Evolutionary conservation across 2,797 vertebrate genomes (phyloP).

Genomic region (Harpagifer antarcticus): DNA sequence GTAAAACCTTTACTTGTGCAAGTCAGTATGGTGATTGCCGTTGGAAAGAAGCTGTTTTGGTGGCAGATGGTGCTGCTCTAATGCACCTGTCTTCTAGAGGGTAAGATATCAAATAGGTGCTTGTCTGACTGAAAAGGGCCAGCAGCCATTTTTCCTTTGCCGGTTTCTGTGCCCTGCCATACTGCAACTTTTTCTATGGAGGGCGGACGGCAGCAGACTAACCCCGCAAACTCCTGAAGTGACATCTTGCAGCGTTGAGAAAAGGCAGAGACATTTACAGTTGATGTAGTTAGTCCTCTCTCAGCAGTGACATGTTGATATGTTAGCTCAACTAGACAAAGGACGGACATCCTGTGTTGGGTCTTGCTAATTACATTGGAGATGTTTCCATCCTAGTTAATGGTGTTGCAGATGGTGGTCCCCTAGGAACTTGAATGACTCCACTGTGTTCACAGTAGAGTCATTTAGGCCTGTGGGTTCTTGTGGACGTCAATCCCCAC

Average conservation of each 20-base stretch:
- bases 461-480: constrained; percentile 63
- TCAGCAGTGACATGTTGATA: constrained; percentile 65
- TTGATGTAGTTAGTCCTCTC: constrained; percentile 51
- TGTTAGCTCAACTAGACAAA: constrained; percentile 46
- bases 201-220: constrained; percentile 17
- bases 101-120: constrained; percentile 58
- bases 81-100: constrained; percentile 60
- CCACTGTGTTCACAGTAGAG: constrained; percentile 56
- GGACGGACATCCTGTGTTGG: constrained; percentile 69
- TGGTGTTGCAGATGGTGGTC: constrained; percentile 71
- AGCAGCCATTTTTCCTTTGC: constrained; percentile 48
- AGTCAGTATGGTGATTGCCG: constrained; percentile 44
- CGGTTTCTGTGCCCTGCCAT: constrained; percentile 39
- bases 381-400: constrained; percentile 74
- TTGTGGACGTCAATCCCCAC: constrained; percentile 68
- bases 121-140: constrained; percentile 48
- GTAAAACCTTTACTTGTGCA: constrained; percentile 6
- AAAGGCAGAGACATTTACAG: constrained; percentile 53
- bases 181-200: constrained; percentile 42
- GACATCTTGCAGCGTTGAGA: constrained; percentile 52
- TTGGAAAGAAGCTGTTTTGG: constrained; percentile 44
- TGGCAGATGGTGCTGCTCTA: constrained; percentile 56
- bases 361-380: constrained; percentile 72
- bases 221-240: constrained; percentile 42
- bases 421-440: constrained; percentile 66